Evolutionary conservation across 64 coral and sea anemone genomes (phyloP).

Genomic region (Pocillopora verrucosa): DNA sequence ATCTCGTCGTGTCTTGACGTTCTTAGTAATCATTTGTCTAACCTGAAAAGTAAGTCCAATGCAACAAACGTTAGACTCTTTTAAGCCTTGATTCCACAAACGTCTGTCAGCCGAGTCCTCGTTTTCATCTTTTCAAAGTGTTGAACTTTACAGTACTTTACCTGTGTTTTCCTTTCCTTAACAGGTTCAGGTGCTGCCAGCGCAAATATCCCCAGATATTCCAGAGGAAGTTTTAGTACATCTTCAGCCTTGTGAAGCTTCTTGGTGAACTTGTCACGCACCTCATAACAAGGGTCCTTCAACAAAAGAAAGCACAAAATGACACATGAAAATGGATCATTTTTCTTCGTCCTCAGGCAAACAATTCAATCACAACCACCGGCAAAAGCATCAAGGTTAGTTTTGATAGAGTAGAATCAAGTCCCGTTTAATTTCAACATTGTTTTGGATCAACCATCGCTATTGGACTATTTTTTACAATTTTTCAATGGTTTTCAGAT

Average conservation of each 20-base stretch:
- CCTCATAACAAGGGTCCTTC: constrained; percentile 92
- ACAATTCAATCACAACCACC: background rate
- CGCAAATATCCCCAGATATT: constrained; percentile 89
- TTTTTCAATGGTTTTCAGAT: too few species aligned
- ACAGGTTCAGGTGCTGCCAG: constrained; percentile 75
- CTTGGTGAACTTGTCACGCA: constrained; percentile 75
- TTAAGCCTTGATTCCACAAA: too few species aligned
- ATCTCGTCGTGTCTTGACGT: constrained; percentile 62
- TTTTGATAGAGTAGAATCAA: too few species aligned
- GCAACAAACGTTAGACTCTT: background rate
- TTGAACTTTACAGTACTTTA: background rate
- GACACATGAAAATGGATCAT: too few species aligned
- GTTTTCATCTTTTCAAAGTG: background rate
- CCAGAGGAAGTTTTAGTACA: constrained; percentile 82
- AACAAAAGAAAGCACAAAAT: background rate
- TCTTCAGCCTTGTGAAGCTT: constrained; percentile 93
- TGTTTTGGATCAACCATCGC: too few species aligned
- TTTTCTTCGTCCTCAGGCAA: too few species aligned
- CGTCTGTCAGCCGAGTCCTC: too few species aligned
- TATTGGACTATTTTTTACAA: too few species aligned
- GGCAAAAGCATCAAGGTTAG: too few species aligned
- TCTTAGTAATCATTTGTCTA: constrained; percentile 70
- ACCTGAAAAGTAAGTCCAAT: background rate
- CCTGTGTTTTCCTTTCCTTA: constrained; percentile 81
- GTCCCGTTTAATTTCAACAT: too few species aligned